Base-by-base conservation (phyloP, 2,888 invertebrate genomes). In the Drosophila cracens region DNA sequence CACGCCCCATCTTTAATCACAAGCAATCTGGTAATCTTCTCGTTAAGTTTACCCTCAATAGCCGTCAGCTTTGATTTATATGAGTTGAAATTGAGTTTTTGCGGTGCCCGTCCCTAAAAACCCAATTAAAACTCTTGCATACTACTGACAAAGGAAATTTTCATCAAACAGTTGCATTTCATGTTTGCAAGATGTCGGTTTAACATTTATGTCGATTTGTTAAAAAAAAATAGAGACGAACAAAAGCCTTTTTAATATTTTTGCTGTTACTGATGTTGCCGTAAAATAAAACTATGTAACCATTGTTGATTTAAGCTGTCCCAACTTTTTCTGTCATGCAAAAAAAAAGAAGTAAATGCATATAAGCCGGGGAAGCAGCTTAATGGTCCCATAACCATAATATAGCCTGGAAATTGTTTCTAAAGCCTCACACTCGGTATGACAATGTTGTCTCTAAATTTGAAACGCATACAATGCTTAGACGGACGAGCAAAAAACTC, bases 281-380 rank as follows among this genome's bases (percentile, higher is more conserved):
- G 52, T 33, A 21, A 25, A 63, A 58, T 1, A 16, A 21, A 66
- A 69, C 4, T 52, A 54, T 59, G 61, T 61, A 61, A 56, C 66
- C 66, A 66, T 38, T 76, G 69, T 75, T 79, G 69, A 66, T 76
- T 76, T 71, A 67, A 46, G 49, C 61, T 56, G 53, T 67, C 69
- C 58, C 60, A 79, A 75, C 75, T 79, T 79, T 67, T 62, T 36
- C 38, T 21, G 36, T 31, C 40, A 33, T 48, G 40, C 38, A 64
- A 43, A 68, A 66, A 71, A 63, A 75, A 63, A 75, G 60, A 70
- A 58, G 62, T 61, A 79, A 63, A 78, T 63, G 60, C 64, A 33
- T 34, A 53, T 65, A 68, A 58, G n/a, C 27, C 27, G 38, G 40
- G 18, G 46, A 29, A n/a, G 49, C 38, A 43, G 49, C 60, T 7